Base-by-base conservation (phyloP, 2,113 vertebrate genomes). In the Triplophysa dalaica region DNA sequence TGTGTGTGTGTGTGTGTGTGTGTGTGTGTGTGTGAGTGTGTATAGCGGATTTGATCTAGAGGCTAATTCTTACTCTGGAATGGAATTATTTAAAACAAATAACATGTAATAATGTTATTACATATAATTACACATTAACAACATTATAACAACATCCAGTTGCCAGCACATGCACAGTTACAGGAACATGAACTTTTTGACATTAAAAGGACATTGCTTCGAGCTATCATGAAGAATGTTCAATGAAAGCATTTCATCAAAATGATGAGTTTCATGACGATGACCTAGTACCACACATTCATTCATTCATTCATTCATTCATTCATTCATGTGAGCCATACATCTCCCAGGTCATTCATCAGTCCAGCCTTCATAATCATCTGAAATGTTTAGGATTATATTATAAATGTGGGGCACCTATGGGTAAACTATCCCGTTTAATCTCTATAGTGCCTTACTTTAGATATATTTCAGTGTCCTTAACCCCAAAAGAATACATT, bases 381-480 rank as follows among this genome's bases (percentile, higher is more conserved):
- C 56, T 74, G 33, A 26, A 56, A 74, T 56, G 4, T n/a, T 17
- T n/a, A 2, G 13, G 70, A 74, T 74, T 62, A 74, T 61, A 19
- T 33, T 26, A 26, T 45, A 61, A 17, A 74, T 62, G n/a, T 74
- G 70, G 21, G 54, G 56, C 56, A 61, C n/a, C 70, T 24, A 38
- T 56, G 70, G 70, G 33, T 62, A 74, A 74, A 61, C 56, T 38
- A 26, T 45, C 33, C 72, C 45, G 21, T 48, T 62, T 62, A 62
- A 75, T 75, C 38, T 75, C 54, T 24, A 73, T 16, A 22, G 12
- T 22, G 29, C 1, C 17, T 56, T 56, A 19, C 14, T 17, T n/a
- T 58, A 58, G 16, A 75, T 48, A 61, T 33, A 62, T 45, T 48
- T 29, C 38, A 75, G 6, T 48, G 72, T 63, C 16, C 21, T 45